Evolutionary conservation across 1,140 invertebrate species (phyloP).

Genomic region (Tribolium madens): DNA sequence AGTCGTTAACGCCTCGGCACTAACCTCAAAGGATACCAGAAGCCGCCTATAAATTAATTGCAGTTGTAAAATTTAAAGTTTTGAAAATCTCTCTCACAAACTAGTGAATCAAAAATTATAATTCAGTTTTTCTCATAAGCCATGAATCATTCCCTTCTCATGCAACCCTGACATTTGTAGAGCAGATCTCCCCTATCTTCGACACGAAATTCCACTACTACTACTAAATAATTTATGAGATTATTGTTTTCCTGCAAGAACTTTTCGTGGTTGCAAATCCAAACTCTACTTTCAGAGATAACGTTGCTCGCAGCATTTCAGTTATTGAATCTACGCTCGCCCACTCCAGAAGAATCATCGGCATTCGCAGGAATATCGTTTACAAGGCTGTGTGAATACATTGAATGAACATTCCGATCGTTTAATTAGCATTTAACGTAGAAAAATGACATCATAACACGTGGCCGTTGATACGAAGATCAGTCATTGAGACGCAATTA

Average conservation of each 20-base stretch:
- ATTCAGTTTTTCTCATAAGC: background rate
- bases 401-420: constrained; percentile 17
- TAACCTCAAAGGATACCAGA: background rate
- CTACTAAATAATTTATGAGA: constrained; percentile 19
- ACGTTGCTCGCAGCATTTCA: background rate
- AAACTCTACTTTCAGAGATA: background rate
- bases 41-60: background rate
- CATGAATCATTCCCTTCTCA: background rate
- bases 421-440: constrained; percentile 4
- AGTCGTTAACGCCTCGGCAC: constrained; percentile 19
- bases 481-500: constrained; percentile 8
- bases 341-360: constrained; percentile 2
- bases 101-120: background rate
- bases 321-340: background rate
- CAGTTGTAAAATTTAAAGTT: constrained; percentile 5
- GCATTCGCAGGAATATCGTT: background rate
- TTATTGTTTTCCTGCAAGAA: background rate
- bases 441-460: constrained; percentile 2
- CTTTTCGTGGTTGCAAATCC: constrained; percentile 9
- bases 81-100: background rate
- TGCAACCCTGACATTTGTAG: background rate
- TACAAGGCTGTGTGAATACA: background rate
- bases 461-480: background rate
- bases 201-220: background rate
- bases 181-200: background rate